Evolutionary conservation across 2,797 vertebrate genomes (phyloP), one percentile per base, ranked within the genome.

Genomic region (Leucoraja ocellata): DNA sequence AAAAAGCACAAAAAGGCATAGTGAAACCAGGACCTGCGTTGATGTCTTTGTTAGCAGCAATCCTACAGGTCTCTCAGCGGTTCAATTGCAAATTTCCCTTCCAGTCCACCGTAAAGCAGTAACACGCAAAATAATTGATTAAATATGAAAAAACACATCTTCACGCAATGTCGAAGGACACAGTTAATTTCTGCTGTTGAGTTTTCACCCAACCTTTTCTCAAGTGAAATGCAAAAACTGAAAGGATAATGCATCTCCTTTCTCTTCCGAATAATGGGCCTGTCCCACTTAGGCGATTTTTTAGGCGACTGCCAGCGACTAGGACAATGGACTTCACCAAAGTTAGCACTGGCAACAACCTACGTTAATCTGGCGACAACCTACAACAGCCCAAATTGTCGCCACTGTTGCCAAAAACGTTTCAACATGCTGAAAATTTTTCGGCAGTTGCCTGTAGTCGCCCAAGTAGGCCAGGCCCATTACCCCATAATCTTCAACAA

Each of bases 11-110:
- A 73, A 92, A 92, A 14, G 71, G 23, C 28, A 76, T 6, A 92
- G 73, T n/a, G n/a, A 74, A 91, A 54, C 39, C 90, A 58, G 90
- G 14, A 14, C 36, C 90, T 74, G 25, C 46, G 54, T 54, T 39
- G 68, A 36, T 25, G 16, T 21, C 71, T 54, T 76, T 92, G 68
- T 76, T 28, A 92, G 90, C 39, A 46, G 71, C 18, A 76, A 92
- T 54, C 28, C 25, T 23, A 58, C 21, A 92, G 76, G 73, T 7
- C 25, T n/a, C 28, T 16, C 90, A 76, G 23, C 58, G 71, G 73
- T 76, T 92, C 16, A 25, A 76, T 92, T 92, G 14, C 90, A 92
- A 74, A 28, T 39, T 73, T 23, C 39, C 71, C 71, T 92, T 92
- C 58, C 68, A 76, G 71, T 73, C 13, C 25, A 92, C 90, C 16